Evolutionary conservation across 2,888 invertebrate species (phyloP), one percentile per base, ranked within the genome.

Genomic region (Acrobasis repandana): DNA sequence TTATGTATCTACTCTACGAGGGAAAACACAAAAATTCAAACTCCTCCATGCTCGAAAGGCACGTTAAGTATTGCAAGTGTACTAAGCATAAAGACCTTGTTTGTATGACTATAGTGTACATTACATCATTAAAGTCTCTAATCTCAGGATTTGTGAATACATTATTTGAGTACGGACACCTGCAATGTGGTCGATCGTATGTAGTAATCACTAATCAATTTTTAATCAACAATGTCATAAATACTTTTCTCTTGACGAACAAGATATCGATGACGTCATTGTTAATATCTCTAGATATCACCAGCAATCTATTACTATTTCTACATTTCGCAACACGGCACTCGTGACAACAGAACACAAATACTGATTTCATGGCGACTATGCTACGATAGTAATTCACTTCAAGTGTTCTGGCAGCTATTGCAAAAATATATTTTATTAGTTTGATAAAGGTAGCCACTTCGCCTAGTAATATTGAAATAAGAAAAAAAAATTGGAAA

Each of bases 191-290:
- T n/a, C n/a, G n/a, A n/a, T n/a, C n/a, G n/a, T n/a, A n/a, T 36
- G 34, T 36, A 43, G 43, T 3, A 43, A n/a, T 14, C 43, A 14
- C 4, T 11, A 18, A 54, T 54, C 36, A 52, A 36, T 50, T 28
- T 33, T 33, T 50, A 33, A 50, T 20, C 28, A 50, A 33, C 11
- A 1, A 10, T 16, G 9, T 33, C 28, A 51, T 33, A 51, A 51
- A 51, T 28, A 54, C 18, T 54, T 38, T 15, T 36, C 36, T 16
- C 14, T 38, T 38, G 52, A 54, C 36, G 36, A 54, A 54, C 2
- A 16, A 54, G 20, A 54, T 16, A 18, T 36, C 16, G 20, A 38
- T 54, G 54, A 54, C 18, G 54, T 54, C 54, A 54, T 38, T 14
- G 16, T 9, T 54, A 14, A 10, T 54, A 54, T 54, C 54, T 38